Percentiles rank a stretch among this genome's conserved stretches.
These are phyloP conservation scores for Argyresthia albistria DNA, from an alignment of 2,888 invertebrate species.

Conservation along the genomic window DNA sequence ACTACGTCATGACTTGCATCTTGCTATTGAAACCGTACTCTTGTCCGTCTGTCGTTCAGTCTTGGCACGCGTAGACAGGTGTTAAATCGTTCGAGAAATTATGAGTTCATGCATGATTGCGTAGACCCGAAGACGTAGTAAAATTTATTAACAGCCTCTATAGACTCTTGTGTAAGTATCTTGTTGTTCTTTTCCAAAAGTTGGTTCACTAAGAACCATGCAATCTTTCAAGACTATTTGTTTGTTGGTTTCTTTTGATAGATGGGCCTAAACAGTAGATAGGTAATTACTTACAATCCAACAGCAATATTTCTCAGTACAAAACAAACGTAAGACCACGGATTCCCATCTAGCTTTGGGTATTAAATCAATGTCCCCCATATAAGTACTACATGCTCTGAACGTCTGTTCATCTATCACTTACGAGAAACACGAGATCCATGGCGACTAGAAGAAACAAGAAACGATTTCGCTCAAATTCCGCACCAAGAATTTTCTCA, in stretches of 20 bases:
- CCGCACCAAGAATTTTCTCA: not conserved
- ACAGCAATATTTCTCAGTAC: no score
- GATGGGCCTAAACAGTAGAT: no score
- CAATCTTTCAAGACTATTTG: no score
- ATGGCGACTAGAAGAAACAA: not conserved
- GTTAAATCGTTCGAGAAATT: slow-evolving; percentile 47
- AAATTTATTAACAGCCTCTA: no score
- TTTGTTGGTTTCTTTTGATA: no score
- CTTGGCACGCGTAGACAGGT: slow-evolving; percentile 45
- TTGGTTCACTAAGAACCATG: no score
- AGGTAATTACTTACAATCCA: no score
- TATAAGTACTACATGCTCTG: slow-evolving; percentile 31
- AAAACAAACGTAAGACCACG: no score
- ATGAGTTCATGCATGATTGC: slow-evolving; percentile 17
- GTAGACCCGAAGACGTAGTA: not conserved
- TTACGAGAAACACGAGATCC: slow-evolving; percentile 4
- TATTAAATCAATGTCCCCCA: slow-evolving; percentile 56
- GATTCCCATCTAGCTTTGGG: not conserved
- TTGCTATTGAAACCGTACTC: not conserved
- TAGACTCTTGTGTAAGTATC: no score
- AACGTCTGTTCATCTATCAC: slow-evolving; percentile 35
- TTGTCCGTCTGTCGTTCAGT: slow-evolving; percentile 38
- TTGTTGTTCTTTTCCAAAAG: no score
- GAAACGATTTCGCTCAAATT: not conserved
- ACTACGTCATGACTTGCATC: not conserved